Evolutionary conservation across 2,888 invertebrate species (phyloP), one percentile per base, ranked within the genome.

Genomic region (Drosophila maculinotata): DNA sequence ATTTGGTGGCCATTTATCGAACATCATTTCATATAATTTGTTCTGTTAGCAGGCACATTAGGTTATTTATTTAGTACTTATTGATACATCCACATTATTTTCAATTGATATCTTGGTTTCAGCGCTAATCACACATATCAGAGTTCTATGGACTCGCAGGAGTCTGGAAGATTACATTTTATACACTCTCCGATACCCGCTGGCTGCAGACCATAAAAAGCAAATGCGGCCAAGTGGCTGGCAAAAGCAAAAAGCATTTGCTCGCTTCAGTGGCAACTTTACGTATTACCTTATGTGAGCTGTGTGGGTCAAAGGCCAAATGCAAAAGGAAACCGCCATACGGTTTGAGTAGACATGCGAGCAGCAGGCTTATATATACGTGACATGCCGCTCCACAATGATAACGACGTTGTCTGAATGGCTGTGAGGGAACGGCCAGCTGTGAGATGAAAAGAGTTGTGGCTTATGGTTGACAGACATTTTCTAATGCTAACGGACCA

Each of bases 321-420:
- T 67, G 84, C 64, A 60, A 70, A 64, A 64, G 66, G 54, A 68
- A 81, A 74, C 85, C 85, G 85, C 79, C 66, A 71, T 41, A 49
- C 54, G 64, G 49, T 38, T 41, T 39, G 30, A 48, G 36, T 56
- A 52, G 58, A 62, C 76, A 80, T 77, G 71, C 79, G 66, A 75
- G 69, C 75, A 79, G 42, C 45, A 60, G 65, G 60, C 57, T 59
- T 72, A 78, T 68, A 69, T 68, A 71, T 65, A 64, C 86, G 69
- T 64, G 64, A 72, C 41, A 59, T 57, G 70, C 69, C 57, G 59
- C 60, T 60, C 71, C 60, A 75, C 74, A 74, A 71, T 70, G 81
- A 69, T 86, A 86, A 79, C 80, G 80, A 79, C 65, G 79, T 69
- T 71, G 65, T 30, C 17, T 45, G 17, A 17, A 28, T 31, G 45